Base-by-base conservation (phyloP, 1,140 invertebrate species). In the Campoletis sonorensis region DNA sequence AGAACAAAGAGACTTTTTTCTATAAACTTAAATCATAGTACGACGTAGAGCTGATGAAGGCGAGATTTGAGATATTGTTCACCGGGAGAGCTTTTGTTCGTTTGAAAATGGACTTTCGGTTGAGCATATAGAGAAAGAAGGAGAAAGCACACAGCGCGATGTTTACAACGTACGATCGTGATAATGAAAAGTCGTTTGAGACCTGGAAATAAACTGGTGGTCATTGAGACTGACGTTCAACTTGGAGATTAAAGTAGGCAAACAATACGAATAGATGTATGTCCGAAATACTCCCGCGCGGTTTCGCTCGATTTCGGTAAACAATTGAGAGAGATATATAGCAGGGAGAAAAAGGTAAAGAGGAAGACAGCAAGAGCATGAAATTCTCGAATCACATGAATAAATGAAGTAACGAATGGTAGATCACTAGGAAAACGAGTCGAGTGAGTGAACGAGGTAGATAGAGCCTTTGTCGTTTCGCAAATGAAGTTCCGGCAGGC, bases 401-500 rank as follows among this genome's bases (percentile, higher is more conserved):
- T 77, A 77, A 77, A 77, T 77, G 75, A 77, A 78, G 30, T 64
- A 78, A 64, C 58, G 58, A 45, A 78, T 45, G 76, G 23, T 58
- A 78, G 33, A 67, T 40, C 21, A 5, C n/a, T 70, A 18, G 27
- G 58, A 40, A n/a, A 11, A 27, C 18, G 51, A 64, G 23, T 26
- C 61, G 61, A 64, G 61, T 64, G 61, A 37, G 73, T 27, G 73
- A 61, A 30, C 13, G 73, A 77, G 72, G 10, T 49, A 77, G 54
- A 61, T 54, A 21, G 61, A 45, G 54, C 58, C 76, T 78, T 78
- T 78, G 76, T 78, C 76, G 76, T 64, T 64, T 78, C 76, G 76
- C 76, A 78, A 78, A 78, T 78, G 76, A 78, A 78, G 76, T 78
- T 78, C 54, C 76, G 58, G 54, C 33, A 49, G 76, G 76, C 76